Conservation (phyloP, 2,888 invertebrate species). For the Drosophila flavopinicola region DNA sequence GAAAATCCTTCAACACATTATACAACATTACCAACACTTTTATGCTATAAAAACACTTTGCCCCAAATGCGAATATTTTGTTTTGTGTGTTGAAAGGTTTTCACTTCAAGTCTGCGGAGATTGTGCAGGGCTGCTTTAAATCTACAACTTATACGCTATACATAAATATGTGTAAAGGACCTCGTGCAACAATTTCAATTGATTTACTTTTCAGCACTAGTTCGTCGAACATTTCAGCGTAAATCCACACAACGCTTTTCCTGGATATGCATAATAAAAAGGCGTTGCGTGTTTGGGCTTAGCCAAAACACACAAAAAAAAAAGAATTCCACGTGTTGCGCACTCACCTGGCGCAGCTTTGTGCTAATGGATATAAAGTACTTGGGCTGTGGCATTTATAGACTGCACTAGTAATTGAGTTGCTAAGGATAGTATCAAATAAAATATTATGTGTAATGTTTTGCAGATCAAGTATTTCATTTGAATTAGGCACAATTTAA, state of each 20-base stretch:
- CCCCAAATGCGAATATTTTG: constrained; percentile 6
- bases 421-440: neutral
- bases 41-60: constrained; percentile 57
- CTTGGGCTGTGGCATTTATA: neutral
- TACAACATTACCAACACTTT: constrained; percentile 11
- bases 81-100: constrained; percentile 11
- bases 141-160: constrained; percentile 1
- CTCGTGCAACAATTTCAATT: constrained; percentile 6
- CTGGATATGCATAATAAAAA: constrained; percentile 55
- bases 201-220: constrained; percentile 11
- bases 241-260: constrained; percentile 29
- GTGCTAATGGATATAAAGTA: constrained; percentile 11
- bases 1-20: constrained; percentile 3
- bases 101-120: neutral
- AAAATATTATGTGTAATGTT: no score
- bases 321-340: constrained; percentile 36
- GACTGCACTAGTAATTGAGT: neutral
- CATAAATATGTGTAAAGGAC: neutral
- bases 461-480: no score
- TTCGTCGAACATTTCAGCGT: constrained; percentile 12
- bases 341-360: constrained; percentile 5
- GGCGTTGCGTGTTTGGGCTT: constrained; percentile 26
- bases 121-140: neutral
- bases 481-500: no score
- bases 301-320: constrained; percentile 11